phyloP scores from a whole-genome alignment of 2,113 vertebrate species.

The Nicator chloris region DNA sequence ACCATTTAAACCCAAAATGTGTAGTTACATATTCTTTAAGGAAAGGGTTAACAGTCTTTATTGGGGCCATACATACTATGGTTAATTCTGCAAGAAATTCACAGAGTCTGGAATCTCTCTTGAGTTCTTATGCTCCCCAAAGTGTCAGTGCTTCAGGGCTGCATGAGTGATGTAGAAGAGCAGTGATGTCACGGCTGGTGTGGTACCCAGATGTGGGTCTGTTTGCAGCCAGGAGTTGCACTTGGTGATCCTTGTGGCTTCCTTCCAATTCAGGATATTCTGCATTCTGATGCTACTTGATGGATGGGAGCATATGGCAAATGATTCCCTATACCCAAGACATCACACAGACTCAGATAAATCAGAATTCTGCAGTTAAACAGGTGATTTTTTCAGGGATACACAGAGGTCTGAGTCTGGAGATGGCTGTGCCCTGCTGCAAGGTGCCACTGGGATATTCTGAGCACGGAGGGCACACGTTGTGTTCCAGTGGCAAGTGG shows the following conservation, averaged over 20 bases:
- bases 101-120: background rate
- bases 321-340: background rate
- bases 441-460: no score
- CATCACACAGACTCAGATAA: background rate
- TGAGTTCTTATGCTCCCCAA: background rate
- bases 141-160: background rate
- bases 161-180: no score
- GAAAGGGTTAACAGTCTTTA: background rate
- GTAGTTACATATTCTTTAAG: background rate
- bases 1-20: background rate
- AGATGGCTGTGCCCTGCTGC: background rate
- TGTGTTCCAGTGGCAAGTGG: background rate
- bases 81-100: background rate
- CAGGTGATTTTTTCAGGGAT: background rate
- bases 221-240: background rate
- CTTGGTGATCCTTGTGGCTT: background rate
- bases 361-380: background rate
- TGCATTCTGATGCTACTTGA: background rate
- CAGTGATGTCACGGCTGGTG: background rate
- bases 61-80: background rate
- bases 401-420: background rate
- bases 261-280: background rate
- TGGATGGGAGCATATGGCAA: background rate
- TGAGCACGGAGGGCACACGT: accelerated
- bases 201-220: background rate